Base-by-base conservation (phyloP, 2,888 invertebrate species). In the Eupithecia subumbrata region DNA sequence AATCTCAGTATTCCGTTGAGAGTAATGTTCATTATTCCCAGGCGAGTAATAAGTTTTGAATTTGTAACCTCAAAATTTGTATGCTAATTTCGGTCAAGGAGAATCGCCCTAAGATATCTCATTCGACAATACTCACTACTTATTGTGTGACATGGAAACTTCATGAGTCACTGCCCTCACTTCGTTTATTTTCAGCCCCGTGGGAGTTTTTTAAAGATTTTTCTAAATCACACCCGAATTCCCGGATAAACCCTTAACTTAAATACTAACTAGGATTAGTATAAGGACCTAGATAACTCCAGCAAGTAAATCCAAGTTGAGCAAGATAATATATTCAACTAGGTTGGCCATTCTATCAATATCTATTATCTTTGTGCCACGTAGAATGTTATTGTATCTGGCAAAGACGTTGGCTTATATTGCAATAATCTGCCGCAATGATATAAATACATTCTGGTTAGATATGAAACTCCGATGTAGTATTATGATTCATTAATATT, bases 391-490 rank as follows among this genome's bases (percentile, higher is more conserved):
- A 87, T 87, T 86, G 87, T 85, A 84, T 84, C 82, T 84, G 81
- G 84, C 84, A 84, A 88, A 87, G 88, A 87, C 84, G 87, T 77
- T 84, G 88, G 88, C 88, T 90, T 87, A 87, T 86, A 82, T 85
- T 77, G 79, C 85, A 87, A 90, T 91, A 88, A 90, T 91, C 91
- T 89, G 87, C 83, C 84, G 89, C 89, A 91, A 89, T 91, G 91
- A 90, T 88, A 89, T 37, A 14, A 34, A 56, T 22, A 43, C 22
- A n/a, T 22, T 5, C 12, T 37, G 18, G 18, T 8, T 70, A 70
- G 70, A 71, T 22, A 18, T 14, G 71, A 60, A 71, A 71, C 60
- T 63, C 34, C n/a, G n/a, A n/a, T 52, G 16, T n/a, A 52, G 52
- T 22, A 3, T 22, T 22, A 11, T 22, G 22, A 9, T 48, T 48